A percentile compares a stretch with the other conserved stretches of the same genome.
phyloP scores from a whole-genome alignment of 2,888 invertebrate species.

The Hirudinaria manillensis region DNA sequence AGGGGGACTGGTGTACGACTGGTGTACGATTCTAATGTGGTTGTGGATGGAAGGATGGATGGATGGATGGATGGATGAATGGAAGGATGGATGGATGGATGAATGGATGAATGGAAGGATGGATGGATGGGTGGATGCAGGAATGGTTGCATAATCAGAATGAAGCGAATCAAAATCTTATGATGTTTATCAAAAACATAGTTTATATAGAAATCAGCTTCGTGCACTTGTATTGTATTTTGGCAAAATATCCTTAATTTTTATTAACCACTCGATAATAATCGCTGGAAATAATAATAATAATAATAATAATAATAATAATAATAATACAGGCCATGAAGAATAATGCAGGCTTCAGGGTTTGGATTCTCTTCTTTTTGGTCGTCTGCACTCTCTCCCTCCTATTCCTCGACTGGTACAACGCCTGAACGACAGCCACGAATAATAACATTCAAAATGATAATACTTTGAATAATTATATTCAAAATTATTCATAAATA shows the following conservation, averaged over 20 bases:
- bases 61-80: too few relatives aligned
- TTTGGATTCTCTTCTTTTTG: constrained; percentile 88
- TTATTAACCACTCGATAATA: neutral
- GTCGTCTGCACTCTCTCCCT: constrained; percentile 91
- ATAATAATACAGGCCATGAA: constrained; percentile 69
- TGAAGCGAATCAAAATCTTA: neutral
- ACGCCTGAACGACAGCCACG: constrained; percentile 54
- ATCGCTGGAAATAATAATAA: too few relatives aligned
- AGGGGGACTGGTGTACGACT: neutral
- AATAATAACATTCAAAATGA: neutral
- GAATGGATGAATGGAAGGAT: too few relatives aligned
- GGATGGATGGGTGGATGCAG: too few relatives aligned
- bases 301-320: constrained; percentile 5
- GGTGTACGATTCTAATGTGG: neutral
- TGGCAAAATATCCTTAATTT: neutral
- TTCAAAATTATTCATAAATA: too few relatives aligned
- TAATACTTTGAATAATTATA: neutral
- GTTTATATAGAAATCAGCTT: too few relatives aligned
- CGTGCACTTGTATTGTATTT: too few relatives aligned
- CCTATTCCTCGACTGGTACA: constrained; percentile 96
- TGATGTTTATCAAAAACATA: too few relatives aligned
- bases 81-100: too few relatives aligned
- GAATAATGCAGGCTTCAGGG: constrained; percentile 86
- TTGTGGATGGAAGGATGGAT: neutral
- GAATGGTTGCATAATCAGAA: neutral